These are phyloP conservation scores for Acrossocheilus fasciatus DNA, from an alignment of 2,797 vertebrate species.

Conservation along the genomic window DNA sequence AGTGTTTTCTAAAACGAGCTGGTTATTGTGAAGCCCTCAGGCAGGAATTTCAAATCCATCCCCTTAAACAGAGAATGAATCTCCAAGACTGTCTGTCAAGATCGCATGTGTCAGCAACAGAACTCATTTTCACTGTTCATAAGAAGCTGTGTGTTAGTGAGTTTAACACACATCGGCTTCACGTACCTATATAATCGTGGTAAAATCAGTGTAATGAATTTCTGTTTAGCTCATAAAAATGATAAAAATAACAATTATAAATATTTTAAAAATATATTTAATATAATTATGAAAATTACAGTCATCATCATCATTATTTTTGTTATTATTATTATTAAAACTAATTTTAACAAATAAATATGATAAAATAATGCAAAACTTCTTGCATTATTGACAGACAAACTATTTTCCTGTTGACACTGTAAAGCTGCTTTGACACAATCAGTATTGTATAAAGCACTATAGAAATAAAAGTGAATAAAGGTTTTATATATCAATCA, in stretches of 20 bases:
- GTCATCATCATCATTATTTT: no score
- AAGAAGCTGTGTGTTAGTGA: not conserved
- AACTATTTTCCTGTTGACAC: no score
- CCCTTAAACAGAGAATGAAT: not conserved
- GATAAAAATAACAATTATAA: not conserved
- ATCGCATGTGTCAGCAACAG: not conserved
- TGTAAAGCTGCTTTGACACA: no score
- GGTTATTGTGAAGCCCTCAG: not conserved
- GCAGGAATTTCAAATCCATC: not conserved
- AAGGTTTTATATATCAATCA: no score
- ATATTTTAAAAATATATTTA: no score
- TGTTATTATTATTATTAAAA: no score
- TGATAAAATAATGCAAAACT: no score
- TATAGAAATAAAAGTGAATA: no score
- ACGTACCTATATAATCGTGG: not conserved
- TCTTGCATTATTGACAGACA: no score
- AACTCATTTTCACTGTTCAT: not conserved
- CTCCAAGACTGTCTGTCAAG: not conserved
- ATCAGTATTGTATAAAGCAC: no score
- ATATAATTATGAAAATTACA: no score
- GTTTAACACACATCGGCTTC: not conserved
- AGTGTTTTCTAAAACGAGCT: not conserved
- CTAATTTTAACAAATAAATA: no score
- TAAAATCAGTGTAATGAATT: not conserved
- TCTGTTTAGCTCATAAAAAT: not conserved